Base-by-base conservation (phyloP, 23 tunicate species). In the Diplosoma virens region DNA sequence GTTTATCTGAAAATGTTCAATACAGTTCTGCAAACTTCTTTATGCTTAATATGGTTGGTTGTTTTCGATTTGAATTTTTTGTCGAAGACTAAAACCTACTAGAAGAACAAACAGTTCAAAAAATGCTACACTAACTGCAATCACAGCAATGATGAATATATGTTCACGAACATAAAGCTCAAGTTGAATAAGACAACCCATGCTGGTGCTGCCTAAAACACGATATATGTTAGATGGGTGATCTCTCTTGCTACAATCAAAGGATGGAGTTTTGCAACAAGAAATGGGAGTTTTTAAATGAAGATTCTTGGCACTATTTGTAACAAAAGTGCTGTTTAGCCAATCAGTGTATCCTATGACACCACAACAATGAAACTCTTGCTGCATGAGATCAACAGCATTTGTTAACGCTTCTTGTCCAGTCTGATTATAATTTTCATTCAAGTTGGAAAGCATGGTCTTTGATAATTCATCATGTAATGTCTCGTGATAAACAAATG, bases 211-310 rank as follows among this genome's bases (percentile, higher is more conserved):
- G 5, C 97, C 97, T 2, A 80, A 34, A 1, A 92, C 70, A 61
- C 91, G 76, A 81, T 92, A 92, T 47, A 92, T 92, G 68, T 92
- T 92, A 3, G 97, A 92, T 1, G 97, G 97, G 45, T 92, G 97
- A 58, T 92, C 97, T 14, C 92, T 54, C 41, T 35, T 28, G 30
- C 97, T 81, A 37, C 97, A 92, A 24, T 14, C 30, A 6, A 63
- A 78, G 18, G 91, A 67, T 0, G 73, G 81, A 0, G 97, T 55
- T 48, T 92, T 92, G 81, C 97, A 92, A 46, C 97, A 92, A 25
- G 97, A 92, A 25, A 70, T 82, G 0, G 97, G 97, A 4, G 83
- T 76, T 77, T 80, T 85, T 34, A 92, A 65, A 23, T 68, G 79
- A 6, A 56, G 63, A 5, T 35, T 35, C 18, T 45, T 45, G 29